Percentiles rank a stretch among this genome's conserved stretches.
Evolutionary conservation across 2,888 invertebrate species (phyloP).

Genomic region (Sesia apiformis): DNA sequence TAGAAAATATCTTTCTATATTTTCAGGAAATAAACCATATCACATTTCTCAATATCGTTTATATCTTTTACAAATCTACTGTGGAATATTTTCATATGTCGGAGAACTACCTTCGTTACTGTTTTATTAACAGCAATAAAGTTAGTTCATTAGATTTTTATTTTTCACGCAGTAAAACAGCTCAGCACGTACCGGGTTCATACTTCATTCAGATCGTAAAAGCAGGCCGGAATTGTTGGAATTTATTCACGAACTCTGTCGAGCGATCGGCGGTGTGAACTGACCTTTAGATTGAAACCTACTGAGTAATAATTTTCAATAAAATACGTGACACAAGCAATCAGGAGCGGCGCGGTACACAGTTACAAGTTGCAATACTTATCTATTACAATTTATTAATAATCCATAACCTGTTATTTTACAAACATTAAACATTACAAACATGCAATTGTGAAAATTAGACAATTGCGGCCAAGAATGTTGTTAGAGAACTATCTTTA

Average conservation of each 20-base stretch:
- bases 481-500: no score
- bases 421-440: no score
- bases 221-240: conserved; percentile 38
- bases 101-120: conserved; percentile 22
- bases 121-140: conserved; percentile 51
- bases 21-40: background rate
- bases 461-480: no score
- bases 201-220: conserved; percentile 53
- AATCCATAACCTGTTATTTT: no score
- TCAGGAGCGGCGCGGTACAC: no score
- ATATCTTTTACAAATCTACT: no score
- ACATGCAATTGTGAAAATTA: no score
- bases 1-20: background rate
- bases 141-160: conserved; percentile 51
- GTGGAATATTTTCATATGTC: background rate
- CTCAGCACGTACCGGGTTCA: conserved; percentile 44
- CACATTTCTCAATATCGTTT: no score
- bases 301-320: no score
- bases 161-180: conserved; percentile 43
- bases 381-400: no score
- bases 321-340: no score
- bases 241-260: conserved; percentile 42
- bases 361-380: no score
- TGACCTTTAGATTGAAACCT: conserved; percentile 14
- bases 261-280: conserved; percentile 12